Evolutionary conservation across 2,797 vertebrate genomes (phyloP), one percentile per base, ranked within the genome.

Genomic region (Molossus molossus): DNA sequence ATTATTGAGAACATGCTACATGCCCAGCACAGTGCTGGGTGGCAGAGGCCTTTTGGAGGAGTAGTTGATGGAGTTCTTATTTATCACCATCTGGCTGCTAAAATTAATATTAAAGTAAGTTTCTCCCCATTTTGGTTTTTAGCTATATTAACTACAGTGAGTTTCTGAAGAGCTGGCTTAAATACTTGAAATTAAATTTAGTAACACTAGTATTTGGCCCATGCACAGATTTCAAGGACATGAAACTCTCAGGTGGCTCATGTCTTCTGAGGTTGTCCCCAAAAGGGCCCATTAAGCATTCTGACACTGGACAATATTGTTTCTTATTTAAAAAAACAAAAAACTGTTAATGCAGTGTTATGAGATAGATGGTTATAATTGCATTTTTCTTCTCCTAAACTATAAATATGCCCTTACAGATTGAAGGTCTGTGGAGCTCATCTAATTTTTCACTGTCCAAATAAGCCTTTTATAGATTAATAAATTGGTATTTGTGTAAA

Each of bases 81-180:
- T 80, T 82, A 27, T 62, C 64, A 45, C 23, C n/a, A 33, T 8
- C 58, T 64, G 50, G 10, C 60, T 80, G 5, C 29, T 85, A 70
- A 37, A 90, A 75, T 77, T 15, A 80, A 58, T 37, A 17, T 17
- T 37, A 21, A 85, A 50, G 27, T 27, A 83, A 60, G 1, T 69
- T n/a, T 55, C 75, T 40, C 33, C 12, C 18, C 8, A 14, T 82
- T 58, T 37, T 75, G 57, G 72, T 64, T 91, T 73, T 80, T 64
- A 57, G 48, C 79, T 69, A 0, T 50, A 18, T 27, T 73, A 91
- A 73, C 53, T 60, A 25, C 27, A 80, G 6, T 21, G 23, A 40
- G 12, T 93, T 76, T 93, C 65, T 70, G 5, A 70, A 87, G 48
- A 81, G n/a, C 20, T 70, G 15, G 45, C 57, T 83, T 90, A 85